These are phyloP conservation scores for Eudorcas thomsonii DNA, from an alignment of 2,113 vertebrate species.

Conservation along the genomic window DNA sequence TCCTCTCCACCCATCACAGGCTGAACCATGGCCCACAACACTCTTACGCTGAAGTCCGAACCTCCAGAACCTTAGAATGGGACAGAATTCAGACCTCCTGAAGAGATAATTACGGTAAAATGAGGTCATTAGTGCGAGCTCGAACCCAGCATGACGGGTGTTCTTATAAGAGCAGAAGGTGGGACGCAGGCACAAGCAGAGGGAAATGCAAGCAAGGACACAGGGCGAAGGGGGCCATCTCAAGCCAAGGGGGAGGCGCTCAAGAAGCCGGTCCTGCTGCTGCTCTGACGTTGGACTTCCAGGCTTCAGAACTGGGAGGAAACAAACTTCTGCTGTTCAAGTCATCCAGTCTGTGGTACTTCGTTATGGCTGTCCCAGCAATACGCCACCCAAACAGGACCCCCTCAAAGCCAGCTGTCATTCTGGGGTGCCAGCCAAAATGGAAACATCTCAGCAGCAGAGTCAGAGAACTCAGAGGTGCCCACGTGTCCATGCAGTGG, in stretches of 20 bases:
- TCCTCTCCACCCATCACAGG: not conserved
- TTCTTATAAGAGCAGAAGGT: too few species aligned
- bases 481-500: not conserved
- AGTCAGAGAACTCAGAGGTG: fast-evolving
- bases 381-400: fast-evolving
- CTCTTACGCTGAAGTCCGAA: not conserved
- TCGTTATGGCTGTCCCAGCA: not conserved
- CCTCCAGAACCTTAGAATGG: not conserved
- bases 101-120: not conserved
- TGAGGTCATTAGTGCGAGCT: not conserved
- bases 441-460: not conserved
- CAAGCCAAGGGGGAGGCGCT: not conserved
- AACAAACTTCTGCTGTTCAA: not conserved
- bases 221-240: not conserved
- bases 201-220: not conserved
- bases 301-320: not conserved
- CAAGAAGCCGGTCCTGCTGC: not conserved
- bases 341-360: not conserved
- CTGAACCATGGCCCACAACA: not conserved
- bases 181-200: not conserved
- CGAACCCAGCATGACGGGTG: not conserved
- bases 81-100: not conserved
- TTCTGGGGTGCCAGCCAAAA: too few species aligned
- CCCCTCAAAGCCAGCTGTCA: too few species aligned
- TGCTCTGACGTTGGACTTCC: not conserved